Conservation (phyloP, 2,113 vertebrate genomes). For the Leucosticte australis region DNA sequence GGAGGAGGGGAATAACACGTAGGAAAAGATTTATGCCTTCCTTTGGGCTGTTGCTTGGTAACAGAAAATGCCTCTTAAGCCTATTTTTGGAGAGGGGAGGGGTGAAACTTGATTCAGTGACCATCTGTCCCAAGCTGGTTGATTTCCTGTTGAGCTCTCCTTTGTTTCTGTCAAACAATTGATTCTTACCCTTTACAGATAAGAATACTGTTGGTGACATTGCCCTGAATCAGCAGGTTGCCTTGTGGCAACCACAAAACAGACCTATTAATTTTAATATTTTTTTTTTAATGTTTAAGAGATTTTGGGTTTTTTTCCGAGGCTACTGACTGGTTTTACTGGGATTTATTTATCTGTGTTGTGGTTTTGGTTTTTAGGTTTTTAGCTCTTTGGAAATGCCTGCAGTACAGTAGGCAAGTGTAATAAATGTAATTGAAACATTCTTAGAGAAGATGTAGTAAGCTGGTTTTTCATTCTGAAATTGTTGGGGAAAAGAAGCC, state of each 20-base stretch:
- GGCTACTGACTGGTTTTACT: background rate
- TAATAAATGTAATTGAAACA: background rate
- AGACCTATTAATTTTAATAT: background rate
- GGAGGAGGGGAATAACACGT: constrained; percentile 22
- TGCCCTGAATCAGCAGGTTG: constrained; percentile 72
- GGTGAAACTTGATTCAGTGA: constrained; percentile 84
- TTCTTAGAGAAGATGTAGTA: background rate
- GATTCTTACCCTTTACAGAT: constrained; percentile 88
- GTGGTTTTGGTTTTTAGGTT: background rate
- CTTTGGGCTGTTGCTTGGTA: constrained; percentile 69
- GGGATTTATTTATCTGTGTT: background rate
- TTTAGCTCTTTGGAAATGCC: background rate
- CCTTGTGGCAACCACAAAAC: constrained; percentile 32
- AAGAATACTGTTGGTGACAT: constrained; percentile 77
- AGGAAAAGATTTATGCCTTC: constrained; percentile 70
- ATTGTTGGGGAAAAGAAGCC: background rate
- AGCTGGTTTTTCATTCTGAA: background rate
- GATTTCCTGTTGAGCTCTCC: constrained; percentile 85
- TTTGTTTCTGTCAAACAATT: constrained; percentile 94
- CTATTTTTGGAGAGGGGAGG: constrained; percentile 80
- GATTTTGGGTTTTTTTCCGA: background rate
- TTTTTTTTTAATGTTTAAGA: background rate
- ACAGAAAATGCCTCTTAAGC: constrained; percentile 73
- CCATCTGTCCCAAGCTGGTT: constrained; percentile 91
- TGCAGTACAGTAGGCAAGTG: background rate